Conservation (phyloP, 2,888 invertebrate genomes). For the Frankliniella fusca region DNA sequence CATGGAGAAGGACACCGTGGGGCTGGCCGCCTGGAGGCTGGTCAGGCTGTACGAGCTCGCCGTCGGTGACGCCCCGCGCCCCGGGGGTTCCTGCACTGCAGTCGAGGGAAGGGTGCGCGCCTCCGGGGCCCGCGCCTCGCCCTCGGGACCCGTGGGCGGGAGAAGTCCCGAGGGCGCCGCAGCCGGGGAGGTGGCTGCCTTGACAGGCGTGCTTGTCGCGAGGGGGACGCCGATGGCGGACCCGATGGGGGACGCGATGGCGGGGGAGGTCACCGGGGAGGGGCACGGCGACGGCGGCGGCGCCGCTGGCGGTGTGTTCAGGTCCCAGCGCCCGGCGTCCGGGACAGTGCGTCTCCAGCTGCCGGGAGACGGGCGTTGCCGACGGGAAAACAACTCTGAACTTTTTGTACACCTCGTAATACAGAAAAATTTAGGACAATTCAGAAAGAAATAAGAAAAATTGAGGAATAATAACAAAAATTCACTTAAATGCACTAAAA, state of each 20-base stretch:
- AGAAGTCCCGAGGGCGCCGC: not conserved
- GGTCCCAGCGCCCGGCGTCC: not conserved
- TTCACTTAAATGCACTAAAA: no score
- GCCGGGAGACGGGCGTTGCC: no score
- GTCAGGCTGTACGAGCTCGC: not conserved
- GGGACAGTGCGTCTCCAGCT: not conserved
- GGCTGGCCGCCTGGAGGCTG: not conserved
- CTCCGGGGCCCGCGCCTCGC: not conserved
- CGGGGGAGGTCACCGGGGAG: not conserved
- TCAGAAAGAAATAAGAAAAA: no score
- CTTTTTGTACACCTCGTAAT: no score
- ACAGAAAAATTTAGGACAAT: no score
- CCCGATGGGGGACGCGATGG: not conserved
- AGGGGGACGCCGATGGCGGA: not conserved
- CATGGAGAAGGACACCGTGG: not conserved
- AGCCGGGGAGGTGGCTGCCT: not conserved
- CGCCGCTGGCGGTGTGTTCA: not conserved
- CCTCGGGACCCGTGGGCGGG: not conserved
- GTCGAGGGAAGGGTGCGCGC: not conserved
- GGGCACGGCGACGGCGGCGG: not conserved
- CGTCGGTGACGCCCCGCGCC: not conserved
- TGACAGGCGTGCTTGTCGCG: conserved; percentile 8
- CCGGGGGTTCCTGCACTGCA: not conserved
- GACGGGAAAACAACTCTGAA: no score
- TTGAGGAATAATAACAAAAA: no score